Percentiles rank a stretch among this genome's conserved stretches.
Conservation (phyloP, 1,140 invertebrate species). For the Psilanteris sp. region DNA sequence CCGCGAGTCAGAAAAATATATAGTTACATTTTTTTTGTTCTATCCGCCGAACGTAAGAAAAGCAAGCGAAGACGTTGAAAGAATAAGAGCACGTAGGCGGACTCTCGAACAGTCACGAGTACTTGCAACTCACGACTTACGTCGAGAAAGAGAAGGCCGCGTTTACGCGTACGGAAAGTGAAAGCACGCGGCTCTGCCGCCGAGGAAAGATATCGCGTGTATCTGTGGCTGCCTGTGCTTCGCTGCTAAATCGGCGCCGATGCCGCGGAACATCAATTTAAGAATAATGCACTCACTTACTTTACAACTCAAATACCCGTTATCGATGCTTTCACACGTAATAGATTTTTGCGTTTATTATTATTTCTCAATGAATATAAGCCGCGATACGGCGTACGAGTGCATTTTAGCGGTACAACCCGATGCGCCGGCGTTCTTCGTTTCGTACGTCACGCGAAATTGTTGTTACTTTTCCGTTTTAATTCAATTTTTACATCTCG, state of each 20-base stretch:
- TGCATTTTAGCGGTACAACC: not conserved
- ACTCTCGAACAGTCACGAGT: conserved; percentile 46
- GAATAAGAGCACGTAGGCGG: conserved; percentile 54
- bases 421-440: too few relatives aligned
- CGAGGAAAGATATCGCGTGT: conserved; percentile 35
- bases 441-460: too few relatives aligned
- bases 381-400: not conserved
- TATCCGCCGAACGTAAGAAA: conserved; percentile 7
- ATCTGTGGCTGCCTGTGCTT: conserved; percentile 14
- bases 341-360: conserved; percentile 22
- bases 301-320: conserved; percentile 36
- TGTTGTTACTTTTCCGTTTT: too few relatives aligned
- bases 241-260: conserved; percentile 29
- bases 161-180: conserved; percentile 47
- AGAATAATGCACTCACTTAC: conserved; percentile 49
- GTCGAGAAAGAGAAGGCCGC: conserved; percentile 43
- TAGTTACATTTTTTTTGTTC: not conserved
- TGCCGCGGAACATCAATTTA: conserved; percentile 39
- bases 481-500: too few relatives aligned
- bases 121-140: conserved; percentile 40
- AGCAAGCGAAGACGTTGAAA: conserved; percentile 21
- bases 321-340: conserved; percentile 38
- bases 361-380: conserved; percentile 33
- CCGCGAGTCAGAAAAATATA: too few relatives aligned
- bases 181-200: conserved; percentile 43